Base-by-base conservation (phyloP, 2,797 vertebrate genomes). In the Rhinophrynus dorsalis region DNA sequence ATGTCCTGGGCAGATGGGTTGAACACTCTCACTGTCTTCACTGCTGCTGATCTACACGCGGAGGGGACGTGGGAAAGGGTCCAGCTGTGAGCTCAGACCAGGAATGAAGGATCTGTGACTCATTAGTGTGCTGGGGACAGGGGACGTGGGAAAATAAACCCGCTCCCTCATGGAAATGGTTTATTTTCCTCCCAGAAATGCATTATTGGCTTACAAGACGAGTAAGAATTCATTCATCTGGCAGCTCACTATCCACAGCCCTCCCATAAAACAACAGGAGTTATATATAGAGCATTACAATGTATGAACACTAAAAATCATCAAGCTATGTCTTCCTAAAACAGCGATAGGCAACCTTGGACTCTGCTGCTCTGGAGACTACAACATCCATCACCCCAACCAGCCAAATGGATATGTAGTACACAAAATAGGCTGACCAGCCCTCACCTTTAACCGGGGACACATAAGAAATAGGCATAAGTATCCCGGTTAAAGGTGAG, bases 111-210 rank as follows among this genome's bases (percentile, higher is more conserved):
- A 56, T 26, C 62, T 63, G 21, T 75, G 77, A 81, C 77, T 78
- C 82, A 81, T 77, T 45, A 51, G 67, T 55, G 50, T 72, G 10
- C 51, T 12, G 61, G 61, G 68, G 55, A 47, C 27, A 18, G 11
- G 57, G 67, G 60, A 81, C 52, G 61, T 78, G 82, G 78, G 78
- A 84, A 80, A 13, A 66, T 54, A 70, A 38, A 74, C 72, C 51
- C 2, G 15, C 12, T 26, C 69, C 77, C 38, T 24, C 50, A 17
- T 12, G n/a, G 58, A 32, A n/a, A 47, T 52, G 12, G 26, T 58
- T 51, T 33, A 47, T 37, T 45, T 56, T 51, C 59, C 40, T 64
- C 51, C 59, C 61, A 12, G 24, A 72, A 69, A 47, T 48, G 23
- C 68, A 15, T 48, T 55, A 57, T 50, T 5, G 65, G 54, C 51